These are phyloP conservation scores for Hybognathus amarus DNA, from an alignment of 2,797 vertebrate species.

Conservation along the genomic window DNA sequence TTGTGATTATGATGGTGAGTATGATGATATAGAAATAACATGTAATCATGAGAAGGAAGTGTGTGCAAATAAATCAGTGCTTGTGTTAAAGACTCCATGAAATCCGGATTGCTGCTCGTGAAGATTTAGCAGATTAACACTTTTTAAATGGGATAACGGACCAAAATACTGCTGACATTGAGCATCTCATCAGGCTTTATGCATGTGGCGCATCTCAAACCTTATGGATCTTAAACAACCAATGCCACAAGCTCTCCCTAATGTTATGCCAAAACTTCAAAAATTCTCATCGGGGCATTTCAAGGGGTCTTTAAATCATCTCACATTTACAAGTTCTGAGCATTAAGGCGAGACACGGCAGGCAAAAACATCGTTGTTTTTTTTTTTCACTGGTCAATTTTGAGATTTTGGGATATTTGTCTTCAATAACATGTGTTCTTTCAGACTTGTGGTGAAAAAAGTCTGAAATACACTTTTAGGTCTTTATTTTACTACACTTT, in stretches of 20 bases:
- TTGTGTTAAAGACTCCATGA: constrained; percentile 8
- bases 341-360: too few species aligned
- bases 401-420: too few species aligned
- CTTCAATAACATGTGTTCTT: too few species aligned
- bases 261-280: too few species aligned
- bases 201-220: background rate
- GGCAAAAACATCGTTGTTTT: too few species aligned
- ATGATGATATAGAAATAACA: constrained; percentile 46
- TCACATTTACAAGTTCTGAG: background rate
- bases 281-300: background rate
- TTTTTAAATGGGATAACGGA: background rate
- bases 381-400: too few species aligned
- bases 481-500: too few species aligned
- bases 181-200: background rate
- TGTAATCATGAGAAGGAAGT: background rate
- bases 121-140: background rate
- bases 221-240: background rate
- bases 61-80: background rate
- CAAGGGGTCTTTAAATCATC: background rate
- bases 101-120: background rate
- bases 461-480: too few species aligned
- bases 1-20: constrained; percentile 77
- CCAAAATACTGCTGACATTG: background rate
- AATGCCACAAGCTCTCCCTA: background rate
- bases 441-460: too few species aligned